These are phyloP conservation scores for Hyphantria cunea DNA, from an alignment of 1,140 invertebrate species.

Conservation along the genomic window DNA sequence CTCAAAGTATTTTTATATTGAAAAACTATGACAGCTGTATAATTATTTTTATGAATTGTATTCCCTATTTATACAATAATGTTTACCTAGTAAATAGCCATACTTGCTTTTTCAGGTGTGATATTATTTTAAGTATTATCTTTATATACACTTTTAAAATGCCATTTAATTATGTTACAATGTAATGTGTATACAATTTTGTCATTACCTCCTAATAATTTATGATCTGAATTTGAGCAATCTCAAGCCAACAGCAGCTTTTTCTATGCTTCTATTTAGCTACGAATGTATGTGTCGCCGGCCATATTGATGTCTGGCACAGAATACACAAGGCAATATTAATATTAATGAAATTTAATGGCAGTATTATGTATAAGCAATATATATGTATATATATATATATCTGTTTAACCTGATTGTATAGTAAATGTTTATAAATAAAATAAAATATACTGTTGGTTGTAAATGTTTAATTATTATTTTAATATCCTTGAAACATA, in stretches of 20 bases:
- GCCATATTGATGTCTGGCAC: conserved; percentile 39
- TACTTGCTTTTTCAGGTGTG: conserved; percentile 29
- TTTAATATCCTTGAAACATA: background rate
- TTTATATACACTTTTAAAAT: conserved; percentile 5
- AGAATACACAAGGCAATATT: conserved; percentile 25
- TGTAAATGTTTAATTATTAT: conserved; percentile 59
- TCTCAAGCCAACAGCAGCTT: too few species aligned
- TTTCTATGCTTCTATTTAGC: too few species aligned
- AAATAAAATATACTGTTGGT: conserved; percentile 79
- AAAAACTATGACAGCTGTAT: conserved; percentile 14
- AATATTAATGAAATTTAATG: conserved; percentile 49
- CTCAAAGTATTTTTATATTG: conserved; percentile 36
- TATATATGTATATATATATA: conserved; percentile 53
- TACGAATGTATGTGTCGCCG: background rate
- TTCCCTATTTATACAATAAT: conserved; percentile 9
- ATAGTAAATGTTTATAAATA: conserved; percentile 74
- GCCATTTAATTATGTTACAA: background rate
- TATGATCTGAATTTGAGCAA: background rate
- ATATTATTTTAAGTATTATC: conserved; percentile 26
- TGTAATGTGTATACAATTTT: background rate
- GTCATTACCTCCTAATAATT: background rate
- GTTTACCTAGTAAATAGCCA: conserved; percentile 21
- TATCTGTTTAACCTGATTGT: conserved; percentile 69
- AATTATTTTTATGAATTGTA: conserved; percentile 13
- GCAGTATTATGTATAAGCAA: conserved; percentile 78